These are phyloP conservation scores for Hoplodrina blanda DNA, from an alignment of 2,888 invertebrate species.

Conservation along the genomic window DNA sequence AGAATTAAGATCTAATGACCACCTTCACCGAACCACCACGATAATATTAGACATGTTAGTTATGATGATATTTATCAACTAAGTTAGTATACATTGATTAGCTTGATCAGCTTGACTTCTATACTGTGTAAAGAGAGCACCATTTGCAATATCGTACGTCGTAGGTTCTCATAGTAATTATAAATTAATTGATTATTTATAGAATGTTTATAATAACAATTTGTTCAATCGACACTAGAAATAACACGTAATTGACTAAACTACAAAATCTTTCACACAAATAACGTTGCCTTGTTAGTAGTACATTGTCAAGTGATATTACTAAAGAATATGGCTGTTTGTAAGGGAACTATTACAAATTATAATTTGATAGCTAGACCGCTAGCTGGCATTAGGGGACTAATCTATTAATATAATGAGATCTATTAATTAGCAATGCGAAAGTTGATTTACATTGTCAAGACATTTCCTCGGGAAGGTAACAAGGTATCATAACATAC, in stretches of 20 bases:
- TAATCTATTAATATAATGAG: conserved; percentile 49
- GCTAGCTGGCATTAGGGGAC: conserved; percentile 23
- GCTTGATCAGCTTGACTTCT: conserved; percentile 6
- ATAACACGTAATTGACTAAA: conserved; percentile 8
- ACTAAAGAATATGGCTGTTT: conserved; percentile 4
- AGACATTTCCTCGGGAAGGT: conserved; percentile 17
- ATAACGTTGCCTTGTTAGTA: conserved; percentile 15
- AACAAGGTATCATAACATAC: neutral
- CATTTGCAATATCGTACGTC: conserved; percentile 19
- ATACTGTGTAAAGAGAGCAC: conserved; percentile 36
- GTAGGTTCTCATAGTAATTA: conserved; percentile 1
- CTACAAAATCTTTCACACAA: conserved; percentile 12
- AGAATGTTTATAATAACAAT: neutral
- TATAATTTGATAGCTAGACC: conserved; percentile 7
- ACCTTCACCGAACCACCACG: conserved; percentile 47
- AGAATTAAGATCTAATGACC: conserved; percentile 21
- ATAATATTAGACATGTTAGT: conserved; percentile 31
- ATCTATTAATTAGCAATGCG: conserved; percentile 51
- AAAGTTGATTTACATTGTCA: conserved; percentile 27
- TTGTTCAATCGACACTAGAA: neutral
- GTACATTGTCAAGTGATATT: conserved; percentile 6
- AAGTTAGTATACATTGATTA: conserved; percentile 29
- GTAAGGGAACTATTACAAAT: conserved; percentile 20
- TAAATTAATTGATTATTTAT: neutral
- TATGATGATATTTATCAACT: conserved; percentile 31